phyloP scores from a whole-genome alignment of 2,888 invertebrate genomes.

The Pollenia angustigena region DNA sequence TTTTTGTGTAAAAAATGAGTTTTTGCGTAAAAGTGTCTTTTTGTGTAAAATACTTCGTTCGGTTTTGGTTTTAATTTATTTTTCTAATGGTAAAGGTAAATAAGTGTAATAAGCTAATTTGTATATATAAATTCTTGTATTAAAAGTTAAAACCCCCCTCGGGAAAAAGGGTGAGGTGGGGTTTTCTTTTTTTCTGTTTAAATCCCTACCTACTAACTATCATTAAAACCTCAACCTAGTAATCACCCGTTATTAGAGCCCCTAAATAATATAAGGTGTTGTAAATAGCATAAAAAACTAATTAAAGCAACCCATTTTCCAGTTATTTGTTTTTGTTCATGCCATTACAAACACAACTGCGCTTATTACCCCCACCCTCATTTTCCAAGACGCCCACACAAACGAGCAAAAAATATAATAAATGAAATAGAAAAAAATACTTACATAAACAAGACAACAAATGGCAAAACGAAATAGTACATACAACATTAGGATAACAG shows the following conservation, averaged over 20 bases:
- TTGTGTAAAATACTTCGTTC: no score
- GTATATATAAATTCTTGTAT: no score
- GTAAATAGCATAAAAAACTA: constrained; percentile 46
- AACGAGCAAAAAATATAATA: background rate
- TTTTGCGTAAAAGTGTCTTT: no score
- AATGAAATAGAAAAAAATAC: constrained; percentile 11
- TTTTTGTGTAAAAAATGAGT: no score
- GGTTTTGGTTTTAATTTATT: no score
- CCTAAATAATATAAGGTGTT: constrained; percentile 39
- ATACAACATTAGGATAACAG: constrained; percentile 30
- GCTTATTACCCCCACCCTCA: background rate
- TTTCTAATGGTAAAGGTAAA: no score
- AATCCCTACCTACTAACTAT: no score
- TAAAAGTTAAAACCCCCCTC: no score
- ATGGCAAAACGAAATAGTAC: constrained; percentile 40
- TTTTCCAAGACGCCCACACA: background rate
- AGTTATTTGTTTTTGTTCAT: background rate
- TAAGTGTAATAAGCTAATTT: no score
- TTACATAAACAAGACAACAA: constrained; percentile 14
- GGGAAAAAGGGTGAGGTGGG: no score
- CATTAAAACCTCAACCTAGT: no score
- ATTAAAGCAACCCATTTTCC: constrained; percentile 51
- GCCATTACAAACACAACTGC: constrained; percentile 14
- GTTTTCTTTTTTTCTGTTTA: no score
- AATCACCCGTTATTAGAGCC: constrained; percentile 14